Base-by-base conservation (phyloP, 2,797 vertebrate species). In the Hipposideros larvatus region DNA sequence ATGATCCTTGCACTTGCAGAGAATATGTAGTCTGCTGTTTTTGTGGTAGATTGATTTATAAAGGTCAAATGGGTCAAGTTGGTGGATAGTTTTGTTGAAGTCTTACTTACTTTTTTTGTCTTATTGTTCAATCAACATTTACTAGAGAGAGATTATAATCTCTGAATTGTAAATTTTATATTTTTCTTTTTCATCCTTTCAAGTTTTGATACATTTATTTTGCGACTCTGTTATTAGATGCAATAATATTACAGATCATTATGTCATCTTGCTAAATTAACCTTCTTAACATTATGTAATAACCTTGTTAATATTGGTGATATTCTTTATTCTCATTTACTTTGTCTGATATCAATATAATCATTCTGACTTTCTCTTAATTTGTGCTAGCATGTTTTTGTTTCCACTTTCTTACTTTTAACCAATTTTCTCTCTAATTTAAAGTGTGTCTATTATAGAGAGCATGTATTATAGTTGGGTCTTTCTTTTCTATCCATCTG, bases 241-340 rank as follows among this genome's bases (percentile, higher is more conserved):
- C 15, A 70, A 18, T 51, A 46, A 37, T 24, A 1, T 57, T 82
- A 46, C 43, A 19, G 43, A 75, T 75, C 46, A 46, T 85, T 87
- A 61, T 82, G 21, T 28, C 6, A 46, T 75, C 24, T 46, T 87
- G 24, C 66, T 75, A 11, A 68, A 37, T 43, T 73, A 61, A 75
- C 21, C 34, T 48, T 86, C 84, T 92, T 92, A 82, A 70, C 34
- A 46, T 71, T 92, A 71, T 53, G 26, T 19, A 84, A 77, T 70
- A 43, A 70, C 5, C 19, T 63, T 55, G 13, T 34, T 48, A 90
- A 80, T 68, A 65, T 14, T 86, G 16, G 4, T 78, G 63, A 55
- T 31, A 79, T 57, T 90, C 61, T 68, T 91, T 86, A 13, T 48
- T 86, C n/a, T 85, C 16, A 82, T 46, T 82, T 51, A 66, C 22